phyloP scores from a whole-genome alignment of 2,888 invertebrate genomes.

The Belgica antarctica region DNA sequence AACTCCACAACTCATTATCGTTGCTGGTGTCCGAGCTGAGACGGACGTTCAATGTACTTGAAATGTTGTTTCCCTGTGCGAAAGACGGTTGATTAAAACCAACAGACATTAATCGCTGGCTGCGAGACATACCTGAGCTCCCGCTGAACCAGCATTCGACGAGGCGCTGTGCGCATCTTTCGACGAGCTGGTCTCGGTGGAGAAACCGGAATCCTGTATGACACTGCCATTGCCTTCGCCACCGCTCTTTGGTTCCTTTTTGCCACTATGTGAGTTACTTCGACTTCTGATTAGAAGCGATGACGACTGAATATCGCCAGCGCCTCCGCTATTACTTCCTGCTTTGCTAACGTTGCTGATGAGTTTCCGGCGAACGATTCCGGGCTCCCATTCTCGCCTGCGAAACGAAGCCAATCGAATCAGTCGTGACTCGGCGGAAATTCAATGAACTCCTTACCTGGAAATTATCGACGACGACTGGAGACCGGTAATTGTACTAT shows the following conservation, averaged over 20 bases:
- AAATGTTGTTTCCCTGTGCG: slow-evolving; percentile 38
- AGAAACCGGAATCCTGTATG: slow-evolving; percentile 83
- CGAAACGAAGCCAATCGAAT: slow-evolving; percentile 18
- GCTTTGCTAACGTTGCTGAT: slow-evolving; percentile 49
- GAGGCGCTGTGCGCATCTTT: slow-evolving; percentile 75
- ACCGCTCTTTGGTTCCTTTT: slow-evolving; percentile 62
- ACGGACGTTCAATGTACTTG: slow-evolving; percentile 51
- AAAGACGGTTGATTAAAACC: neutral
- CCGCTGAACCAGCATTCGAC: slow-evolving; percentile 60
- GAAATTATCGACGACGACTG: slow-evolving; percentile 54
- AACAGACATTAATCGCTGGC: neutral
- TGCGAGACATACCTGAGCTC: slow-evolving; percentile 49
- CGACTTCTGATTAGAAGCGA: slow-evolving; percentile 61
- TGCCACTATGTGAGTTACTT: slow-evolving; percentile 63
- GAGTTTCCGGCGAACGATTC: slow-evolving; percentile 68
- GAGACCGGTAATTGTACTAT: slow-evolving; percentile 53
- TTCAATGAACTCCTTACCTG: slow-evolving; percentile 47
- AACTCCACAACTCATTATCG: slow-evolving; percentile 81
- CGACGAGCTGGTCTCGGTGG: slow-evolving; percentile 82
- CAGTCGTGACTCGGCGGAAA: slow-evolving; percentile 14
- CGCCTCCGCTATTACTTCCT: slow-evolving; percentile 44
- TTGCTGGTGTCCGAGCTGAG: slow-evolving; percentile 52
- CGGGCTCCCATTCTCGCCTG: slow-evolving; percentile 76
- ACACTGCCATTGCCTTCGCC: slow-evolving; percentile 59
- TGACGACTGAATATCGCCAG: slow-evolving; percentile 50